Base-by-base conservation (phyloP, 2,113 vertebrate species). In the Corydoras sp. region DNA sequence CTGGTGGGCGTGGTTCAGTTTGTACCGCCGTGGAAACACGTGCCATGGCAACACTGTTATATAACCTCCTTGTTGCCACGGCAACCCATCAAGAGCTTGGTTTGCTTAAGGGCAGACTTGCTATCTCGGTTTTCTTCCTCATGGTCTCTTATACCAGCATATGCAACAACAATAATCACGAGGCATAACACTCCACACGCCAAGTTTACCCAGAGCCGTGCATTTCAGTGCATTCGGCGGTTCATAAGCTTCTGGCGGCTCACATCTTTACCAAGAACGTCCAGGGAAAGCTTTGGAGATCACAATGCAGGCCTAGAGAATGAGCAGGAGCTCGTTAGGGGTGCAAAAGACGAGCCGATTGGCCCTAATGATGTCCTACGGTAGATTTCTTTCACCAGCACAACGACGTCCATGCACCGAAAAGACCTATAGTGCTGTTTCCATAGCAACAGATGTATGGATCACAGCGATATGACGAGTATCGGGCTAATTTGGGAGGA, bases 21-120 rank as follows among this genome's bases (percentile, higher is more conserved):
- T 79, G 81, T 86, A 85, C 89, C 86, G 79, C 83, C 11, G 81
- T 76, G 76, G 76, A 85, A 82, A 89, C 86, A 91, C 83, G 83
- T 89, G 86, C 84, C 89, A 86, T 89, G 86, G 87, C 85, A 88
- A 91, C 89, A 87, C 83, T 65, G 80, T 91, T 89, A 88, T 86
- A 87, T 86, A 90, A 90, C 82, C 81, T 77, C 80, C 82, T 78
- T 73, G 79, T 88, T 75, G 61, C 85, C 85, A 84, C 83, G 81
- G 85, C 85, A 89, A 91, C 89, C 87, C 55, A 79, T 85, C 85
- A 83, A 71, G 77, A 83, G 87, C 83, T 84, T 84, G 84, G 84
- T 82, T 60, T 86, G 87, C 85, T 88, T 81, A 87, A 87, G 85
- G 86, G 82, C 81, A 88, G 62, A 83, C 65, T 70, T 84, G 81